Evolutionary conservation across 2,888 invertebrate genomes (phyloP), one percentile per base, ranked within the genome.

Genomic region (Ferrisia virgata): DNA sequence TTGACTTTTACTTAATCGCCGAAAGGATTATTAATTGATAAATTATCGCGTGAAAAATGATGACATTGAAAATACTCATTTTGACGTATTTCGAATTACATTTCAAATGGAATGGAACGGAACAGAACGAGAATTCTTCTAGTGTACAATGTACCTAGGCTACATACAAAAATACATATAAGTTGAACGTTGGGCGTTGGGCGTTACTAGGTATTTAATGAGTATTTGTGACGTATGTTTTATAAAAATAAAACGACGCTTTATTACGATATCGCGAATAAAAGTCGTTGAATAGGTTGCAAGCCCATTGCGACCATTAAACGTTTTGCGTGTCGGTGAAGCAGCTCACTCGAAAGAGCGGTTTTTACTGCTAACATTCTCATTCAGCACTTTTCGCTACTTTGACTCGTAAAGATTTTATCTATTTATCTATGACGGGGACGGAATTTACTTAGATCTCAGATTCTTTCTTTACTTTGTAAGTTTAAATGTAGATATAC

Each of bases 221-320:
- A 64, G 64, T 28, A 28, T 64, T 64, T 64, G 64, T 64, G 64
- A 64, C 64, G 28, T 64, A 64, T 64, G 64, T 64, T 64, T 58
- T 28, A 28, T 64, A 64, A 64, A 64, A 64, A 28, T 64, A 64
- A 28, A 64, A 64, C 53, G 18, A 53, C 53, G 64, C n/a, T 64
- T 64, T 64, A 64, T 15, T 64, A 64, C 64, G 28, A 64, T 28
- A 64, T 64, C 28, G 15, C 64, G 28, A 64, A 28, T 64, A 64
- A 64, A 64, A 64, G 64, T 64, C 64, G 64, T 64, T 64, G 15
- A 64, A 64, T 64, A 64, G 64, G 64, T 64, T 64, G 64, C 28
- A 8, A 64, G 64, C 28, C 64, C 64, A 64, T 64, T 28, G 28
- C 64, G 25, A 64, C 64, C 64, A 64, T 64, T 64, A 64, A 64